A percentile compares a stretch with the other conserved stretches of the same genome.
phyloP scores from a whole-genome alignment of 1,140 invertebrate species.

The Diorhabda sublineata region DNA sequence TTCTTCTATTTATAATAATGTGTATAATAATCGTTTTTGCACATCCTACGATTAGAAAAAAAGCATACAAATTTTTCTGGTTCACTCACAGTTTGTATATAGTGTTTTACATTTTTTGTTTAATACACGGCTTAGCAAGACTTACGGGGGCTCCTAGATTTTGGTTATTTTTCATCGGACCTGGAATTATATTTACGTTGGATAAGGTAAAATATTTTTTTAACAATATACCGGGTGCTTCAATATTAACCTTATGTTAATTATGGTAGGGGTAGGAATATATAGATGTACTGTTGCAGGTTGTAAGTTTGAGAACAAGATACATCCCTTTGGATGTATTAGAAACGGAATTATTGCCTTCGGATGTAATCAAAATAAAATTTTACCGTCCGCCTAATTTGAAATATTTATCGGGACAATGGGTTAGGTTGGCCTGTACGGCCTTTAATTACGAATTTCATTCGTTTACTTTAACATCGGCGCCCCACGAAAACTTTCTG shows the following conservation, averaged over 20 bases:
- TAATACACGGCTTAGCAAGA: slow-evolving; percentile 92
- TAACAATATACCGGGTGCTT: not conserved
- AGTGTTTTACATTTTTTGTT: slow-evolving; percentile 80
- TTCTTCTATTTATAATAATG: slow-evolving; percentile 89
- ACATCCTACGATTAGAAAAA: slow-evolving; percentile 87
- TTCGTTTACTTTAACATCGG: slow-evolving; percentile 96
- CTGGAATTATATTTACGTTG: slow-evolving; percentile 83
- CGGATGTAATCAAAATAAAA: slow-evolving; percentile 89
- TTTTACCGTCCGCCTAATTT: slow-evolving; percentile 93
- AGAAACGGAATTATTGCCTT: slow-evolving; percentile 92
- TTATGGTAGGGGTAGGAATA: not conserved
- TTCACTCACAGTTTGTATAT: slow-evolving; percentile 93
- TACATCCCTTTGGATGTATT: slow-evolving; percentile 93
- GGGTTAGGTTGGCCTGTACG: slow-evolving; percentile 90
- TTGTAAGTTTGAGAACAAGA: slow-evolving; percentile 85
- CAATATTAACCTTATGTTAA: not conserved
- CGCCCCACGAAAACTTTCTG: slow-evolving; percentile 95
- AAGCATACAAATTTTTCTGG: slow-evolving; percentile 97
- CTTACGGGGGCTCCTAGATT: slow-evolving; percentile 90
- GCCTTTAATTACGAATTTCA: slow-evolving; percentile 94
- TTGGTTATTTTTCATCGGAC: slow-evolving; percentile 94
- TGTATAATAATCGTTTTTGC: slow-evolving; percentile 97
- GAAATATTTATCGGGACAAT: slow-evolving; percentile 89
- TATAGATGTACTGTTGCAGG: slow-evolving; percentile 49
- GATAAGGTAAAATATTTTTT: slow-evolving; percentile 69